phyloP scores from a whole-genome alignment of 2,113 vertebrate genomes.

The Bambusicola thoracicus region DNA sequence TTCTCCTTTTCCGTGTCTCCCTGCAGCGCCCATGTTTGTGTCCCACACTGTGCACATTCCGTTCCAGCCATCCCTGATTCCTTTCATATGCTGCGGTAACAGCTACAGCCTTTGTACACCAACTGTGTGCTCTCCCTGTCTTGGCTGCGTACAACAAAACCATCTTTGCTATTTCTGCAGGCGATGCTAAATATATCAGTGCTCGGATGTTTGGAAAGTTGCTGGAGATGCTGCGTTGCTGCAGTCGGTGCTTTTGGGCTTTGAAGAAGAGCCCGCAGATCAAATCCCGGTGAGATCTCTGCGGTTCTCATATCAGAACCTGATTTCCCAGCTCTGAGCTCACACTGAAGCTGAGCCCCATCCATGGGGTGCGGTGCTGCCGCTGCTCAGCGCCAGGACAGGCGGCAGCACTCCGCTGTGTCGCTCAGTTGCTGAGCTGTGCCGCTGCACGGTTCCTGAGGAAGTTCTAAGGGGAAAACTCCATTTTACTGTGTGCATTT shows the following conservation, averaged over 20 bases:
- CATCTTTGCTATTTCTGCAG: background rate
- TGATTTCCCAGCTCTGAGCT: background rate
- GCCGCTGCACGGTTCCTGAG: fast-evolving
- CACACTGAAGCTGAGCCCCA: background rate
- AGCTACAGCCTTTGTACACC: background rate
- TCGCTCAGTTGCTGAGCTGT: background rate
- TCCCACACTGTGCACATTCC: background rate
- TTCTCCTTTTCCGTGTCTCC: background rate
- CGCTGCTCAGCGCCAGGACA: background rate
- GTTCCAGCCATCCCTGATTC: background rate
- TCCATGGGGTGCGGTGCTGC: background rate
- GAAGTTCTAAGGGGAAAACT: background rate
- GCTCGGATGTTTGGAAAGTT: background rate
- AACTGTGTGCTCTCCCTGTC: background rate
- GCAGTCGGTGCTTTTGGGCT: fast-evolving
- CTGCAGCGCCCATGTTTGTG: background rate
- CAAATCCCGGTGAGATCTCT: background rate
- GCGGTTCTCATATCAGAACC: background rate
- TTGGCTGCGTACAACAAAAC: background rate
- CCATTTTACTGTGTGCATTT: fast-evolving
- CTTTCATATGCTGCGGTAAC: background rate
- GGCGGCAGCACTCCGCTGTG: too few species aligned
- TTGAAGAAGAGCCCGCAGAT: background rate
- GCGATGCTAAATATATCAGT: background rate
- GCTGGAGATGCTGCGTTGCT: background rate